Evolutionary conservation across 1,140 invertebrate species (phyloP), one percentile per base, ranked within the genome.

Genomic region (Bombus waltoni): DNA sequence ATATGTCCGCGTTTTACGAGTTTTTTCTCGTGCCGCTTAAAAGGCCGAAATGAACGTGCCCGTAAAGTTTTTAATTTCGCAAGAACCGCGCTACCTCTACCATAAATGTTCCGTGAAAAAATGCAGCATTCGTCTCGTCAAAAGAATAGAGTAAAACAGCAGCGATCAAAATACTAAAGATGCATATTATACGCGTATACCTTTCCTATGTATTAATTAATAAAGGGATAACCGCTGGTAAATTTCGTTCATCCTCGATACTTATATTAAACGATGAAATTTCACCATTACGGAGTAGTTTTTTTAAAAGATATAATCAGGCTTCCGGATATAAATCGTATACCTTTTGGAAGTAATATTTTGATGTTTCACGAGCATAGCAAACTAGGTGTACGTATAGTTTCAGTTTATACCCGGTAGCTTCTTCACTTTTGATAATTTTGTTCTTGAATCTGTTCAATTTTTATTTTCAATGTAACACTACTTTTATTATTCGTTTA

Each of bases 21-120:
- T 53, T 66, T 74, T 47, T 40, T 22, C 25, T 40, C 22, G 40
- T 68, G 5, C n/a, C 65, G 74, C 40, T 84, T 84, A 85, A 85
- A 85, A 62, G 32, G 40, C 28, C 68, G 40, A 85, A 79, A 80
- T 59, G 76, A 72, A 85, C 38, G 66, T 25, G 35, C 38, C 40
- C 32, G 77, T 85, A 44, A 85, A 80, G 76, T 85, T 83, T 83
- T 85, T 80, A 79, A 85, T 85, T 85, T 85, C 76, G 47, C 76
- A 72, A 53, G 82, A 62, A 72, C 44, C 83, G 53, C 35, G 75
- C 66, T 42, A 35, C 53, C 53, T 22, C 53, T 68, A 32, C 38
- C 47, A 32, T 44, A 42, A 70, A 70, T 62, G 68, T 44, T 47
- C 40, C 25, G n/a, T 11, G 25, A n/a, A 72, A 79, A 62, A 84